Evolutionary conservation across 1,140 invertebrate genomes (phyloP), one percentile per base, ranked within the genome.

Genomic region (Neodiprion lecontei): DNA sequence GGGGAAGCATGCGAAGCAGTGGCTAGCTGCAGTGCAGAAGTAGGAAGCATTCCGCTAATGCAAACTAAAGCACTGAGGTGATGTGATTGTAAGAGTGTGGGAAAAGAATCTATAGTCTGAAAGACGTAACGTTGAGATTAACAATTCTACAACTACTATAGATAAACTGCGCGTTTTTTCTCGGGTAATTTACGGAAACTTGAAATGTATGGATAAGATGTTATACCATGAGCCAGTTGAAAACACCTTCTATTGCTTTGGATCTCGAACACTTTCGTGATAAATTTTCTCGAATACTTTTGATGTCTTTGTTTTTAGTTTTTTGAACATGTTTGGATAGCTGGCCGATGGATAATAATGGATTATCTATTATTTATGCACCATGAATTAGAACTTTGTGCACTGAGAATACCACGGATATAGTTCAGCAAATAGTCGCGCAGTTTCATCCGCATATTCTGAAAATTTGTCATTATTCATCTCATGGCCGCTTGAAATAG

Each of bases 251-350:
- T 21, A 77, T 72, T 9, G 72, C 76, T 73, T 76, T 49, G 21
- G 40, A 28, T n/a, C 73, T 50, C 12, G 53, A 75, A 69, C 1
- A 72, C 69, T 77, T 79, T 72, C 67, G 68, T 5, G 74, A 49
- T 66, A 75, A 74, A 11, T 76, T 21, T 74, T 74, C 72, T 3
- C 72, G 40, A 70, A 67, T 70, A 21, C 48, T 14, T 73, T 72
- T 75, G 1, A 72, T 74, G 47, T 79, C 67, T 77, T 83, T 86
- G 73, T 86, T 84, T 72, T 77, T 28, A 2, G 83, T 76, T 74
- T 87, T 83, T 72, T 81, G 79, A 67, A 83, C 82, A 53, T 86
- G 82, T 81, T 87, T 73, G 11, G 76, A 79, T 70, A 77, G 53
- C 53, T 70, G 23, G 14, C 73, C 76, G 14, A 79, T 76, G 50